A percentile compares a stretch with the other conserved stretches of the same genome.
Evolutionary conservation across 2,888 invertebrate genomes (phyloP).

Genomic region (Cephus nigrinus): DNA sequence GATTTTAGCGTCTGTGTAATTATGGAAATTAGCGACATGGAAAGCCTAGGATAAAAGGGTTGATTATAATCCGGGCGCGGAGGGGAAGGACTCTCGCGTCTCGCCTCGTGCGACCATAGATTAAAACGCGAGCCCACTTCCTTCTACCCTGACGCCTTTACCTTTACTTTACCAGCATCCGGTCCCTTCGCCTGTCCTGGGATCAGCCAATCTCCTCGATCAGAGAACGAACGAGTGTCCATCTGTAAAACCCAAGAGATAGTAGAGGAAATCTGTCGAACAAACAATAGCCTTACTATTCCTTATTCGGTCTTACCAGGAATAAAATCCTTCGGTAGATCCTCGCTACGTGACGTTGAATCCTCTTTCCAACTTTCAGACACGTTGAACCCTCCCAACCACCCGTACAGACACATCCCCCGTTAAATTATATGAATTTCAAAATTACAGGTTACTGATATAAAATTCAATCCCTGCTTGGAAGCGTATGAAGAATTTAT

Average conservation of each 20-base stretch:
- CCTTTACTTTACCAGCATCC: conserved; percentile 3
- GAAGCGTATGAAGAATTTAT: not conserved
- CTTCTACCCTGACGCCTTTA: conserved; percentile 63
- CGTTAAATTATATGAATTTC: not conserved
- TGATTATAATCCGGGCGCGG: conserved; percentile 65
- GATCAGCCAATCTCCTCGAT: not conserved
- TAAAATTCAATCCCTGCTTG: not conserved
- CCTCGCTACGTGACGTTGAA: not conserved
- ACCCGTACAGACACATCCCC: not conserved
- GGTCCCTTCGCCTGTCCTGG: not conserved
- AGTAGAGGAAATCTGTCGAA: not conserved
- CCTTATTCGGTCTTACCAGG: not conserved
- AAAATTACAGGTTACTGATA: not conserved
- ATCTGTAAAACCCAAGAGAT: not conserved
- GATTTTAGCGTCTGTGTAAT: conserved; percentile 68
- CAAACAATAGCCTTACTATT: not conserved
- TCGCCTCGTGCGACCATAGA: conserved; percentile 59
- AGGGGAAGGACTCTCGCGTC: conserved; percentile 34
- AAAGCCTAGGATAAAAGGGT: conserved; percentile 67
- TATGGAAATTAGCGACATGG: conserved; percentile 68
- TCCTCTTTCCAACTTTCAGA: not conserved
- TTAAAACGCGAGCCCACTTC: conserved; percentile 55
- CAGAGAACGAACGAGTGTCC: not conserved
- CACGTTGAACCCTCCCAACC: not conserved
- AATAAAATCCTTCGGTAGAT: not conserved